Evolutionary conservation across 2,113 vertebrate species (phyloP).

Genomic region (Aspidoscelis tigris): DNA sequence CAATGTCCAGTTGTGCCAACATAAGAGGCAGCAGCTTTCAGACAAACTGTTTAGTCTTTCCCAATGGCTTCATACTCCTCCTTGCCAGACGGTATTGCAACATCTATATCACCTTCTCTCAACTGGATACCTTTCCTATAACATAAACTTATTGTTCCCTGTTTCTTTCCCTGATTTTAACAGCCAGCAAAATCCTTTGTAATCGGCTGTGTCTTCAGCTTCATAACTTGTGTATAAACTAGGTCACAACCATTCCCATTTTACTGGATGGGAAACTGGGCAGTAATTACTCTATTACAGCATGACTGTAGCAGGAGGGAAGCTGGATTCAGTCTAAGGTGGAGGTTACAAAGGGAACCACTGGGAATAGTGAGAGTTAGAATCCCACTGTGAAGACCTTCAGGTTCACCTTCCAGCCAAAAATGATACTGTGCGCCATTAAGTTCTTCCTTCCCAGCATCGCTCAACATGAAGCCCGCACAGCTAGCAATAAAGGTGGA

Average conservation of each 20-base stretch:
- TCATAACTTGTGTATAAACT: neutral
- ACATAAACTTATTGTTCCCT: neutral
- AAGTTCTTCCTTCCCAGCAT: neutral
- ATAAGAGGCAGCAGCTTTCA: neutral
- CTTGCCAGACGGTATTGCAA: neutral
- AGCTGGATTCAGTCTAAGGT: neutral
- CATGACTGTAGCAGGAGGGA: neutral
- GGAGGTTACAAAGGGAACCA: neutral
- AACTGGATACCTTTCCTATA: neutral
- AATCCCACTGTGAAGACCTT: neutral
- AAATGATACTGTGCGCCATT: neutral
- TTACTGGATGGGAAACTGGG: slow-evolving; percentile 6
- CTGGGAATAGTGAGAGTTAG: neutral
- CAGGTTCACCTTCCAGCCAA: neutral
- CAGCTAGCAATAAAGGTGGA: slow-evolving; percentile 1
- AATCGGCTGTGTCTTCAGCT: neutral
- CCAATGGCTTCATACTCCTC: neutral
- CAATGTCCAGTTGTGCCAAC: too few species aligned
- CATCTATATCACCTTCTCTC: neutral
- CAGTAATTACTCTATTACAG: slow-evolving; percentile 14
- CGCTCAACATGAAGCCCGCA: neutral
- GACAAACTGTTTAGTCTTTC: neutral
- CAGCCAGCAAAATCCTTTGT: neutral
- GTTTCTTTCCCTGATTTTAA: neutral
- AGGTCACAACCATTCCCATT: neutral